These are phyloP conservation scores for Trissoscelio sp. DNA, from an alignment of 2,888 invertebrate genomes.

Conservation along the genomic window DNA sequence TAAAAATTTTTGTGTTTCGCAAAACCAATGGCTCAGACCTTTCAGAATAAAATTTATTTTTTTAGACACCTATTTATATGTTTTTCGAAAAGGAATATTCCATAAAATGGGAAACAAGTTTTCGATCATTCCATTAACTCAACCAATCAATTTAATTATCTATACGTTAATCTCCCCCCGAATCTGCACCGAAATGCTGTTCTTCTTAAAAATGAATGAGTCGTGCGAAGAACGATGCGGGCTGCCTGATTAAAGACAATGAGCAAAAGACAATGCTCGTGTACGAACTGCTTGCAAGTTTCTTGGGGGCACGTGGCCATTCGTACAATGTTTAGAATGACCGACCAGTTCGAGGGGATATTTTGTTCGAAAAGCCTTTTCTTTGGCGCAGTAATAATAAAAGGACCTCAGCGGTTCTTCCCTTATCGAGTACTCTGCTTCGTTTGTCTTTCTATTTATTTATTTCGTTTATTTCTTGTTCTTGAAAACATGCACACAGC, in stretches of 20 bases:
- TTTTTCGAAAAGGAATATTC: too few species aligned
- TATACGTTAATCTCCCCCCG: too few species aligned
- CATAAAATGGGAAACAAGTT: too few species aligned
- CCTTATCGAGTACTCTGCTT: background rate
- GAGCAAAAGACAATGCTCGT: background rate
- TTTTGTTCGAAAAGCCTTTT: background rate
- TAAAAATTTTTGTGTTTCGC: too few species aligned
- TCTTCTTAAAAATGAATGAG: too few species aligned
- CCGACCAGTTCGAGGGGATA: background rate
- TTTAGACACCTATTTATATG: too few species aligned
- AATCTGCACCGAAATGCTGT: too few species aligned
- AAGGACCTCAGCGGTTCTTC: background rate
- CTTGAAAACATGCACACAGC: constrained; percentile 54
- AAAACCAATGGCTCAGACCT: too few species aligned
- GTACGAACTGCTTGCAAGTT: background rate
- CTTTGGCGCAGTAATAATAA: background rate
- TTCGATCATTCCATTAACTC: too few species aligned
- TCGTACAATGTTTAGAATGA: background rate
- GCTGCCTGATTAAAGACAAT: background rate
- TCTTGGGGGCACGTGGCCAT: background rate
- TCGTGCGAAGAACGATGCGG: background rate
- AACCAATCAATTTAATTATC: too few species aligned
- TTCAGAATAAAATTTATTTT: too few species aligned
- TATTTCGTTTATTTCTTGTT: constrained; percentile 59
- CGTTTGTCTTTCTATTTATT: background rate